Evolutionary conservation across 2,797 vertebrate genomes (phyloP), one percentile per base, ranked within the genome.

Genomic region (Enteromius treurensis): DNA sequence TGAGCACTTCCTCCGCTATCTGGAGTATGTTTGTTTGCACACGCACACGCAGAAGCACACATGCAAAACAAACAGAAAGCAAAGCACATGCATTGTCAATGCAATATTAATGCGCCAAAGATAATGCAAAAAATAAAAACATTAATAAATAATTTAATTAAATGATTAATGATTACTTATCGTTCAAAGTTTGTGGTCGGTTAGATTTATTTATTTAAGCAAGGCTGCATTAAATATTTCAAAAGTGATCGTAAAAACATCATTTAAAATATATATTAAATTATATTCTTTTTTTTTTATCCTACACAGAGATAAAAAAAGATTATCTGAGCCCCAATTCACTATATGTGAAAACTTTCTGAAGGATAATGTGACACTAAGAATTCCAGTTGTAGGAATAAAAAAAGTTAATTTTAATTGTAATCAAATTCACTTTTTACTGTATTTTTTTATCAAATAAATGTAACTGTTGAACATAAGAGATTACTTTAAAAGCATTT

Each of bases 1-100:
- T 95, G 94, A 95, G 94, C 92, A 91, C 88, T 95, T 96, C 97
- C 97, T 93, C 98, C 96, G 93, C 97, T 98, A 95, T 98, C 98
- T 99, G 96, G 93, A 96, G 95, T 91, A 90, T 95, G 95, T 96
- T 94, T 96, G 96, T 96, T 92, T 91, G 90, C 92, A 93, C 90
- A 91, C 92, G 90, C 91, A 92, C 92, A 90, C 10, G 8, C 34
- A 73, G 29, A 81, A 79, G 84, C 29, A 86, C 29, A 85, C 78
- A 79, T 82, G 84, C 78, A 86, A 64, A 83, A 68, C 69, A 88
- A 53, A 21, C 23, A 91, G 82, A 84, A 87, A 89, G 92, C 89
- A 92, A 91, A 95, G 95, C 96, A 95, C 95, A 93, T 96, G 96
- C 96, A 91, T 83, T 85, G 19, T 64, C 10, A 83, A 82, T 40